These are phyloP conservation scores for Vulpes lagopus DNA, from an alignment of 2,113 vertebrate species.

Conservation along the genomic window DNA sequence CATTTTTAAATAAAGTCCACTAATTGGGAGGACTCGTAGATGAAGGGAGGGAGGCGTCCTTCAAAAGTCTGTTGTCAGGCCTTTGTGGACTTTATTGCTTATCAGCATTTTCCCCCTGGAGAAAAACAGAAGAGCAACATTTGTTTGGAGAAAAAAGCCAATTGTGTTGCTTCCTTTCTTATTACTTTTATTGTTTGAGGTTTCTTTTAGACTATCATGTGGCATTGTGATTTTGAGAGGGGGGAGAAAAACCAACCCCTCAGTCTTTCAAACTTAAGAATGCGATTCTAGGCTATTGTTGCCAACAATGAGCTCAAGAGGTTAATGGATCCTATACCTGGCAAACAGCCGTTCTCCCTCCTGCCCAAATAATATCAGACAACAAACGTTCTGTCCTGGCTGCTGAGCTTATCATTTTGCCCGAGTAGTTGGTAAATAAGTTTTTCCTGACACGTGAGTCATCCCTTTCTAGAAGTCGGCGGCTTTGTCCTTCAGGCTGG, in stretches of 20 bases:
- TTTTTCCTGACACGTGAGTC: conserved; percentile 73
- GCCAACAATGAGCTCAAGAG: conserved; percentile 88
- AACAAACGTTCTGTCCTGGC: conserved; percentile 69
- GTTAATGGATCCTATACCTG: conserved; percentile 87
- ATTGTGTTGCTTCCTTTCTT: conserved; percentile 73
- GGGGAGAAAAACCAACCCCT: conserved; percentile 72
- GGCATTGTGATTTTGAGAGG: conserved; percentile 73
- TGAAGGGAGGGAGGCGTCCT: conserved; percentile 31
- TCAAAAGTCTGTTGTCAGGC: conserved; percentile 40
- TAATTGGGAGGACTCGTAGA: conserved; percentile 46
- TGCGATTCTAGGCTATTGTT: conserved; percentile 85
- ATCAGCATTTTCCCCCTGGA: conserved; percentile 59
- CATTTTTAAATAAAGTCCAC: conserved; percentile 52
- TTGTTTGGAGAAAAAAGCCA: conserved; percentile 63
- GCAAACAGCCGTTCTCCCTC: conserved; percentile 83
- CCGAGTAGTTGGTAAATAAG: conserved; percentile 81
- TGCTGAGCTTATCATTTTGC: conserved; percentile 71
- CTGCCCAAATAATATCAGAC: conserved; percentile 71
- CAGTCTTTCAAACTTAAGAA: conserved; percentile 84
- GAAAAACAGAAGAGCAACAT: conserved; percentile 75
- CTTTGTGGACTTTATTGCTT: conserved; percentile 60
- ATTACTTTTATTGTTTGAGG: conserved; percentile 78
- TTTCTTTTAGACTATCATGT: conserved; percentile 76
- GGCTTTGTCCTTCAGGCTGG: conserved; percentile 34
- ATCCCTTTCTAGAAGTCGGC: conserved; percentile 56